phyloP scores from a whole-genome alignment of 2,797 vertebrate genomes.

The Pantherophis alleghaniensis region DNA sequence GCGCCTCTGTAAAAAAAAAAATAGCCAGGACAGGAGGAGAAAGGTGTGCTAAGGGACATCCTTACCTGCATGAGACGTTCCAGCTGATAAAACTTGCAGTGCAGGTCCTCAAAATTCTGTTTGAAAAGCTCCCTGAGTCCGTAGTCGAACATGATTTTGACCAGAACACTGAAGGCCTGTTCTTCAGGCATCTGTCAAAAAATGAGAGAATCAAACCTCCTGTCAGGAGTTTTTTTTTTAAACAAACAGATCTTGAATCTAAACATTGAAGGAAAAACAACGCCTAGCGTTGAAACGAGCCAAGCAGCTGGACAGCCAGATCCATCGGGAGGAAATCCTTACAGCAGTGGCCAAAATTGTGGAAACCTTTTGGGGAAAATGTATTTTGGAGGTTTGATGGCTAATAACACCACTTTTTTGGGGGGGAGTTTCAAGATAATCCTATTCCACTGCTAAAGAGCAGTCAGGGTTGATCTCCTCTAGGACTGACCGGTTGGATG shows the following conservation, averaged over 20 bases:
- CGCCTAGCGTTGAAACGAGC: neutral
- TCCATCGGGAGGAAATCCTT: neutral
- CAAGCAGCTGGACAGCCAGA: too few species aligned
- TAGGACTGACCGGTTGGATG: too few species aligned
- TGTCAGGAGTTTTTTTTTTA: neutral
- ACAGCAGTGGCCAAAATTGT: too few species aligned
- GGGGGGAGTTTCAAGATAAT: too few species aligned
- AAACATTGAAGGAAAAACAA: neutral
- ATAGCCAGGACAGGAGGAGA: too few species aligned
- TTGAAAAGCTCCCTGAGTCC: conserved; percentile 99
- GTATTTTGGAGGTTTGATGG: too few species aligned
- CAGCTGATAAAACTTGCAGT: conserved; percentile 99
- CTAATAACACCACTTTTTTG: too few species aligned
- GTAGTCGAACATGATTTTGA: conserved; percentile 99
- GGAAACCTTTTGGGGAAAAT: too few species aligned
- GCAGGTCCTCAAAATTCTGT: conserved; percentile 99
- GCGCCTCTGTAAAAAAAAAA: too few species aligned
- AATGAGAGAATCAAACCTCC: conserved; percentile 25
- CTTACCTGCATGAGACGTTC: conserved; percentile 97
- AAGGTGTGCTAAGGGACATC: neutral
- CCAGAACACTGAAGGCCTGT: conserved; percentile 97
- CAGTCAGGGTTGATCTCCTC: too few species aligned
- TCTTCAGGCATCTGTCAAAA: conserved; percentile 94
- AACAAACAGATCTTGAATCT: neutral
- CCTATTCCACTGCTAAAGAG: too few species aligned